Conservation (phyloP, 2,888 invertebrate species). For the Cephus runcator region DNA sequence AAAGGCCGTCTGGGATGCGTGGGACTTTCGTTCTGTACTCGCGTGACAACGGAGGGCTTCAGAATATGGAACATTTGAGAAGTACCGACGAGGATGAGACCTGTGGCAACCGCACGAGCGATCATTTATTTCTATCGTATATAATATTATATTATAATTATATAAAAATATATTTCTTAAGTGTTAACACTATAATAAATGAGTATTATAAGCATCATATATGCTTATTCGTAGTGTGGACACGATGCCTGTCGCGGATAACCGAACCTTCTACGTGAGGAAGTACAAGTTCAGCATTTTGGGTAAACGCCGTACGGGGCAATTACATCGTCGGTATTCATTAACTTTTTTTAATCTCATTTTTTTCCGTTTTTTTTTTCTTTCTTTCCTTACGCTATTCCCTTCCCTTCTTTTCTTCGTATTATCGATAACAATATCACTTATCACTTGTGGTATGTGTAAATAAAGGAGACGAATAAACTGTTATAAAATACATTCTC, state of each 20-base stretch:
- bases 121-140: conserved; percentile 53
- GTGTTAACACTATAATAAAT: conserved; percentile 65
- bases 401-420: conserved; percentile 15
- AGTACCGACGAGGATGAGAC: conserved; percentile 29
- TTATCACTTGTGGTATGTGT: conserved; percentile 63
- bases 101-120: conserved; percentile 44
- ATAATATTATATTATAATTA: conserved; percentile 61
- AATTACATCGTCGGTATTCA: conserved; percentile 20
- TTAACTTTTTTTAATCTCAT: conserved; percentile 1
- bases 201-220: conserved; percentile 64
- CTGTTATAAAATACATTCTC: conserved; percentile 65
- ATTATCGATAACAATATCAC: conserved; percentile 63
- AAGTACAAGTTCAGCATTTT: conserved; percentile 48
- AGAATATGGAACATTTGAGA: conserved; percentile 1
- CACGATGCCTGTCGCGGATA: conserved; percentile 66
- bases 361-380: conserved; percentile 7
- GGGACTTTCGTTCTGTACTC: neutral
- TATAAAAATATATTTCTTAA: conserved; percentile 66
- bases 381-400: conserved; percentile 15
- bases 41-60: neutral
- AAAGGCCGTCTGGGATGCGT: neutral
- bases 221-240: conserved; percentile 51
- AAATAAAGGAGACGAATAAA: conserved; percentile 64
- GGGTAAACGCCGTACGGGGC: conserved; percentile 26
- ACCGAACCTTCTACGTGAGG: conserved; percentile 62